These are phyloP conservation scores for Leiothrix lutea DNA, from an alignment of 2,113 vertebrate genomes.

Conservation along the genomic window DNA sequence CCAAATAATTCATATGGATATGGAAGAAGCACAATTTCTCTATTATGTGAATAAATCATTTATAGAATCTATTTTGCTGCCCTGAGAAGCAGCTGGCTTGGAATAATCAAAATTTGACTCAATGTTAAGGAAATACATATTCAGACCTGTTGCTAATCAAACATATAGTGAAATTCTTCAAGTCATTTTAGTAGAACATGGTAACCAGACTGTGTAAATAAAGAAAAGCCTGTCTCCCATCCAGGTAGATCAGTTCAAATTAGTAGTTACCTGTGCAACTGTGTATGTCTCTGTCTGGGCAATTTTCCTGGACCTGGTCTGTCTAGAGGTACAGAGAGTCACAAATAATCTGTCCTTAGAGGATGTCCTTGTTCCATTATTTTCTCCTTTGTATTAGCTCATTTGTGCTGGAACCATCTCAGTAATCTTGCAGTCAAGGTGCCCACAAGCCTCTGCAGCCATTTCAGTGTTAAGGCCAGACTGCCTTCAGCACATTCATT, in stretches of 20 bases:
- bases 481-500: background rate
- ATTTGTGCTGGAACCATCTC: background rate
- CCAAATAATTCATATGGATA: background rate
- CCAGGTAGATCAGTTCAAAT: background rate
- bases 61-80: background rate
- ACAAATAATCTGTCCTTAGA: background rate
- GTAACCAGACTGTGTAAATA: background rate
- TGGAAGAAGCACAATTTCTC: background rate
- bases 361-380: background rate
- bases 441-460: accelerated
- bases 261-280: background rate
- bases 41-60: background rate
- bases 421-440: background rate
- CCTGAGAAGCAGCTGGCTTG: background rate
- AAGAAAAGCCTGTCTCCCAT: background rate
- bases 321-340: background rate
- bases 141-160: background rate
- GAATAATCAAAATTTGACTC: background rate
- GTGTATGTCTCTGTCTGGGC: background rate
- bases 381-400: background rate
- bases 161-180: background rate
- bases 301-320: background rate
- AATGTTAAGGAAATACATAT: background rate
- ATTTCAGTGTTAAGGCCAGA: background rate
- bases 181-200: background rate